Evolutionary conservation across 2,113 vertebrate genomes (phyloP).

Genomic region (Neomonachus schauinslandi): DNA sequence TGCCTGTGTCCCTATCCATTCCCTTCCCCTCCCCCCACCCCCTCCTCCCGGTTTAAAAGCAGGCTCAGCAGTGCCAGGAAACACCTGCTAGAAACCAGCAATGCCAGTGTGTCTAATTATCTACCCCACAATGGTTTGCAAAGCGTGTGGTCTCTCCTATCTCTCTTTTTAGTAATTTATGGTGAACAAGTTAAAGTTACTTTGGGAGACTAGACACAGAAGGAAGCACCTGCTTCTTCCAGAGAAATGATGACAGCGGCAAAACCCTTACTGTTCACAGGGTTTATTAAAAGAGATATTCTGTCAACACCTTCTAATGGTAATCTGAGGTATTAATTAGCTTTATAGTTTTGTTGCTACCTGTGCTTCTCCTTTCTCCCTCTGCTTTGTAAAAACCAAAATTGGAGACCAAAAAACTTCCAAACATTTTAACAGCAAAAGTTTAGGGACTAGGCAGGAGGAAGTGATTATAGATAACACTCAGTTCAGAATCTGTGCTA

Average conservation of each 20-base stretch:
- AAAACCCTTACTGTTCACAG: neutral
- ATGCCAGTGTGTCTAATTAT: neutral
- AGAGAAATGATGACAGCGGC: neutral
- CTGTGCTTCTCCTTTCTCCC: slow-evolving; percentile 40
- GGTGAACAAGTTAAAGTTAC: neutral
- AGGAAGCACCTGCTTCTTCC: neutral
- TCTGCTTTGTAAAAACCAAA: slow-evolving; percentile 57
- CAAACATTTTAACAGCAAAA: slow-evolving; percentile 38
- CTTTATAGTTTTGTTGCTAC: slow-evolving; percentile 27
- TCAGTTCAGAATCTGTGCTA: neutral
- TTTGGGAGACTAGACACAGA: neutral
- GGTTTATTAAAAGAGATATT: slow-evolving; percentile 44
- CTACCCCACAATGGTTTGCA: neutral
- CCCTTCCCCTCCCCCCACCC: neutral
- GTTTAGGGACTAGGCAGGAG: neutral
- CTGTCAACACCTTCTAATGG: slow-evolving; percentile 19
- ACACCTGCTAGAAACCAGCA: neutral
- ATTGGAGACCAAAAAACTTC: neutral
- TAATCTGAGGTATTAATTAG: slow-evolving; percentile 58
- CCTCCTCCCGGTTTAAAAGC: neutral
- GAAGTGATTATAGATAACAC: neutral
- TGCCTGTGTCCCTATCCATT: neutral
- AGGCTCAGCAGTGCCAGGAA: neutral
- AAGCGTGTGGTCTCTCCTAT: neutral
- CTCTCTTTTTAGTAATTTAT: neutral